A percentile compares a stretch with the other conserved stretches of the same genome.
phyloP scores from a whole-genome alignment of 92 coral and sea anemone genomes.

The Plumapathes pennacea region DNA sequence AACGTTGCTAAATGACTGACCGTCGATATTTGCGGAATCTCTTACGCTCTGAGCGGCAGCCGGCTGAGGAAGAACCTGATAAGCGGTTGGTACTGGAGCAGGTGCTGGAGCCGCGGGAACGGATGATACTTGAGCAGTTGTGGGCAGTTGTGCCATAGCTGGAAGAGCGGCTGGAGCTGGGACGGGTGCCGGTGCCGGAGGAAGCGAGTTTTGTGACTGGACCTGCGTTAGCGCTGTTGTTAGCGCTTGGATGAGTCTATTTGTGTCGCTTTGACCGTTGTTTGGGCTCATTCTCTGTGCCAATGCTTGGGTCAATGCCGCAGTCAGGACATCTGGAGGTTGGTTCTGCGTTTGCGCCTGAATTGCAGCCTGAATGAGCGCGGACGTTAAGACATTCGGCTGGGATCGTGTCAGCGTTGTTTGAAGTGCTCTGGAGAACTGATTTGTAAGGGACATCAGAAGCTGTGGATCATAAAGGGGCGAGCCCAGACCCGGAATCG shows the following conservation, averaged over 20 bases:
- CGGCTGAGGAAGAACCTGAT: constrained; percentile 9
- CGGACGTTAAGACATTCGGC: constrained; percentile 24
- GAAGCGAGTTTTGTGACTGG: background rate
- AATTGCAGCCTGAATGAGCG: constrained; percentile 13
- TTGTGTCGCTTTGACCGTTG: constrained; percentile 15
- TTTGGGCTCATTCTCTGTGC: constrained; percentile 28
- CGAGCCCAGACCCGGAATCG: constrained; percentile 1
- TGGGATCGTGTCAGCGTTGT: constrained; percentile 18
- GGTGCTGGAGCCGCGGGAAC: too few relatives aligned
- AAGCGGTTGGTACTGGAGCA: too few relatives aligned
- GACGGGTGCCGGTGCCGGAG: background rate
- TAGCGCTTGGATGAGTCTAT: constrained; percentile 19
- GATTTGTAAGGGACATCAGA: constrained; percentile 4
- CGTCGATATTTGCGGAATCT: too few relatives aligned
- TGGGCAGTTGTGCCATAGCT: background rate
- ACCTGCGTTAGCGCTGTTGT: constrained; percentile 27
- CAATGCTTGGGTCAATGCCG: constrained; percentile 31
- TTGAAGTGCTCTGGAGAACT: constrained; percentile 36
- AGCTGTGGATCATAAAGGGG: constrained; percentile 15
- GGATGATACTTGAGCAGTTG: too few relatives aligned
- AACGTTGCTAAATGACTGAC: constrained; percentile 11
- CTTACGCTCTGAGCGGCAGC: too few relatives aligned
- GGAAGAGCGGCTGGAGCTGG: too few relatives aligned
- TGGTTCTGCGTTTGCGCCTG: constrained; percentile 33
- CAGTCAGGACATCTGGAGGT: constrained; percentile 30